Evolutionary conservation across 2,113 vertebrate genomes (phyloP).

Genomic region (Onychostruthus taczanowskii): DNA sequence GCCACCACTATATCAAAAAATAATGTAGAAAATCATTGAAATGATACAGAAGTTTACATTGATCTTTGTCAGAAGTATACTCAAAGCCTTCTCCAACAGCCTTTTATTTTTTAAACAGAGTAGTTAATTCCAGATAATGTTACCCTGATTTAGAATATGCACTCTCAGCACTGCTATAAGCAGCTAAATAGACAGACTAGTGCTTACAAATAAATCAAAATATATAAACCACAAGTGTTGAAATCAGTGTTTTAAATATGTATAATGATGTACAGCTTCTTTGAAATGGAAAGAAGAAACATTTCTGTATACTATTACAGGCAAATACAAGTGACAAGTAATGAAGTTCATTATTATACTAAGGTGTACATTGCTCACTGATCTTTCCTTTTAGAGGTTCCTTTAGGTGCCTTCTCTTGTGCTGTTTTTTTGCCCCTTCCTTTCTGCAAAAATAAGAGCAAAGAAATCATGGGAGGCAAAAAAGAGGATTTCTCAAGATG

Average conservation of each 20-base stretch:
- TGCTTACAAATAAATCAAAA: neutral
- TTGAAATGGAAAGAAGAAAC: neutral
- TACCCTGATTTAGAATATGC: neutral
- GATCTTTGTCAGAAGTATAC: neutral
- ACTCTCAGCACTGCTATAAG: neutral
- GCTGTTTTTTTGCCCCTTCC: neutral
- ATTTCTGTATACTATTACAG: neutral
- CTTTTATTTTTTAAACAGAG: neutral
- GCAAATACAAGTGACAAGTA: neutral
- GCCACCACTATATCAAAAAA: neutral
- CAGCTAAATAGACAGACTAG: neutral
- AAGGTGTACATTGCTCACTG: neutral
- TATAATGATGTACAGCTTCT: neutral
- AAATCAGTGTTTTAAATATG: neutral
- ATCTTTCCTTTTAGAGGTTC: neutral
- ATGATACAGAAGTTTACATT: neutral
- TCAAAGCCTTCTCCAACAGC: neutral
- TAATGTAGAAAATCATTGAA: neutral
- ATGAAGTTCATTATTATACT: neutral
- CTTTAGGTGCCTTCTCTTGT: neutral
- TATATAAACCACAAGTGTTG: neutral
- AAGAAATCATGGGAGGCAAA: neutral
- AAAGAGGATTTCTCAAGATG: neutral
- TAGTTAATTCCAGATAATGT: neutral
- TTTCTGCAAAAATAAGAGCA: neutral